phyloP scores from a whole-genome alignment of 2,113 vertebrate species.

The Tachycineta bicolor region DNA sequence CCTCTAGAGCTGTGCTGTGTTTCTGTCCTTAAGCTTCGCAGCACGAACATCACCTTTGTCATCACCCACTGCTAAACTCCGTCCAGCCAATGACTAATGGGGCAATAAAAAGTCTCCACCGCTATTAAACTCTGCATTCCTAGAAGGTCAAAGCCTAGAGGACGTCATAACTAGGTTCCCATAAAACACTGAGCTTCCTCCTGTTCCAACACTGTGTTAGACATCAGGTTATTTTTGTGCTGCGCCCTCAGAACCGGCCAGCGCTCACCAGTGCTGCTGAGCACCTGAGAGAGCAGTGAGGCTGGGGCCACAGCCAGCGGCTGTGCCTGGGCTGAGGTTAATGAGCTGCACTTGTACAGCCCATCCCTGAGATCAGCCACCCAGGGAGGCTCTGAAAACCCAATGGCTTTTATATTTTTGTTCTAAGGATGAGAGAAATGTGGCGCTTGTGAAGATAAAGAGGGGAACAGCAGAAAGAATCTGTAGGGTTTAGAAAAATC shows the following conservation, averaged over 20 bases:
- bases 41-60: background rate
- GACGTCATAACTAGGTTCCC: background rate
- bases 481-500: background rate
- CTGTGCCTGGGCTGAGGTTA: background rate
- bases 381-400: background rate
- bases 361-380: background rate
- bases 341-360: background rate
- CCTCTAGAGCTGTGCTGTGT: background rate
- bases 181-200: background rate
- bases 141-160: background rate
- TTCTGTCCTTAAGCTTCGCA: background rate
- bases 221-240: background rate
- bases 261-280: background rate
- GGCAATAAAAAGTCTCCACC: background rate
- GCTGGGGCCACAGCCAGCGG: background rate
- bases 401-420: background rate
- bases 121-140: background rate
- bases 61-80: background rate
- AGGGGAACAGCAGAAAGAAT: background rate
- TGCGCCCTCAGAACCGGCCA: background rate
- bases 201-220: fast-evolving
- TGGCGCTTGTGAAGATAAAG: background rate
- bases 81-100: background rate
- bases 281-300: background rate
- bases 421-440: background rate